These are phyloP conservation scores for Drosophila prosaltans DNA, from an alignment of 1,140 invertebrate genomes.

Conservation along the genomic window DNA sequence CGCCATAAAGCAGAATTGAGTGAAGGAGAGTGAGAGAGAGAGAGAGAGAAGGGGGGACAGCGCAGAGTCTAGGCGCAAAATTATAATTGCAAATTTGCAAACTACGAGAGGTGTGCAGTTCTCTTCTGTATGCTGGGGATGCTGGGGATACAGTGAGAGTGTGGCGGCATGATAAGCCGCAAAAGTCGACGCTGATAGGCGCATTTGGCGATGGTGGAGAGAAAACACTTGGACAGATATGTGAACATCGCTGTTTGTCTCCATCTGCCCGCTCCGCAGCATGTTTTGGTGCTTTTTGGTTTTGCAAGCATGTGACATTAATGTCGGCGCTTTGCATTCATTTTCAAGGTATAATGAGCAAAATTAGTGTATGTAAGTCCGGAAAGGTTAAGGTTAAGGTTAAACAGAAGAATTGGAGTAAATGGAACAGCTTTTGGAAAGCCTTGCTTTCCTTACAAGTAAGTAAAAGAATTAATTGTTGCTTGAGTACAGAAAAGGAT, in stretches of 20 bases:
- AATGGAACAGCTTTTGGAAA: background rate
- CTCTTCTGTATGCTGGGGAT: conserved; percentile 1
- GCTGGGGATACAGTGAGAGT: conserved; percentile 60
- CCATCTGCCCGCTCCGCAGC: too few relatives aligned
- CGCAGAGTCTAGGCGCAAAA: conserved; percentile 64
- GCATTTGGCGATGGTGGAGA: conserved; percentile 3
- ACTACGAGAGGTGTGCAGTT: conserved; percentile 26
- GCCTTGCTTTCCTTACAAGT: background rate
- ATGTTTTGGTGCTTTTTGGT: too few relatives aligned
- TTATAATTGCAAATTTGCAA: conserved; percentile 79
- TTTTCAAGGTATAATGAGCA: conserved; percentile 70
- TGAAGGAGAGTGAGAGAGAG: conserved; percentile 1
- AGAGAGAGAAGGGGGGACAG: background rate
- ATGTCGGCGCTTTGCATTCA: conserved; percentile 78
- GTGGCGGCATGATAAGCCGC: conserved; percentile 72
- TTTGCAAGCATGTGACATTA: conserved; percentile 46
- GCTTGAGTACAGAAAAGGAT: too few relatives aligned
- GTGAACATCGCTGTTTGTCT: conserved; percentile 16
- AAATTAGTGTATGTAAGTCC: conserved; percentile 7
- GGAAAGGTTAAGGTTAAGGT: conserved; percentile 59
- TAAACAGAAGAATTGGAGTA: conserved; percentile 33
- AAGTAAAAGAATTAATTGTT: background rate
- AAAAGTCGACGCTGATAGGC: conserved; percentile 56
- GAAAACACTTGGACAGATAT: conserved; percentile 1
- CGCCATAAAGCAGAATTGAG: conserved; percentile 45